phyloP scores from a whole-genome alignment of 2,888 invertebrate species.

The Drosophila paracracens region DNA sequence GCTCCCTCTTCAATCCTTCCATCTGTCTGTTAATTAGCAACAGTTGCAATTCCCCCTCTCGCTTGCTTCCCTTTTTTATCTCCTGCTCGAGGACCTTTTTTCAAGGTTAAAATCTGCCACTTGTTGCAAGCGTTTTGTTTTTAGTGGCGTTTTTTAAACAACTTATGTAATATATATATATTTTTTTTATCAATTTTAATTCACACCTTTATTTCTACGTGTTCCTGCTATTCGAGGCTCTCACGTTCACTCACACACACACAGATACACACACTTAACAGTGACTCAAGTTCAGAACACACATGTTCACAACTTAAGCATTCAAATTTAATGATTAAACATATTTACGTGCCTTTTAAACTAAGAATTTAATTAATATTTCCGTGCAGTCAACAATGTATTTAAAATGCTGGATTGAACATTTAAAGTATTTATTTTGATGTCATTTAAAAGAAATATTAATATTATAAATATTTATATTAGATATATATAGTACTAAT shows the following conservation, averaged over 20 bases:
- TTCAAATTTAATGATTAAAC: background rate
- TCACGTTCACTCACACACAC: background rate
- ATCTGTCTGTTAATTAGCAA: conserved; percentile 53
- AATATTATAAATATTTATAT: background rate
- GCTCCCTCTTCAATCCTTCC: too few relatives aligned
- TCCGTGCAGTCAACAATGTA: background rate
- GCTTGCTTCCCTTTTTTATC: background rate
- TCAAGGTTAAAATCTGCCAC: conserved; percentile 35
- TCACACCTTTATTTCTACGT: background rate
- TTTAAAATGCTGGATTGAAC: background rate
- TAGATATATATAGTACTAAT: background rate
- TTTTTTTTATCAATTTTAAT: background rate
- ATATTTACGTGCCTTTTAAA: background rate
- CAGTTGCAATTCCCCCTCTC: conserved; percentile 45
- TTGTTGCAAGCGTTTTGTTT: conserved; percentile 39
- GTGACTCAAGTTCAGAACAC: background rate
- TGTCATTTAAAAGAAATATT: background rate
- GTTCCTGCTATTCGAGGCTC: background rate
- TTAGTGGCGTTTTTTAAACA: background rate
- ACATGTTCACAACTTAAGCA: conserved; percentile 5
- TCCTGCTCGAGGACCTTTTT: conserved; percentile 27
- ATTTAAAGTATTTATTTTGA: background rate
- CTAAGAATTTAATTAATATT: background rate
- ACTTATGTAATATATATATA: background rate
- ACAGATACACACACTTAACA: background rate